Evolutionary conservation across 2,888 invertebrate species (phyloP).

Genomic region (Coremacera marginata): DNA sequence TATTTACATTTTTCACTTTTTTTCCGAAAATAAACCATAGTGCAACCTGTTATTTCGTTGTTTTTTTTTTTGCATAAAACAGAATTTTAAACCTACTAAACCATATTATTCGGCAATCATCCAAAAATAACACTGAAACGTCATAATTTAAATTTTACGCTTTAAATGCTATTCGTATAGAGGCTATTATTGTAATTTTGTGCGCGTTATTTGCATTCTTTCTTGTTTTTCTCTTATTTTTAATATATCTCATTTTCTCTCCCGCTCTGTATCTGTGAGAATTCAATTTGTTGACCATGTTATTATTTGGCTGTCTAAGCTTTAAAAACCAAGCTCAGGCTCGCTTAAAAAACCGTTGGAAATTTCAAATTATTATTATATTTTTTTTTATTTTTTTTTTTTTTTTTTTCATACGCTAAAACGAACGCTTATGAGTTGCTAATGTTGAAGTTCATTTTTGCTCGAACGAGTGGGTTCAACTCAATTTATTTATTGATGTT

Average conservation of each 20-base stretch:
- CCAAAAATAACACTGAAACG: conserved; percentile 58
- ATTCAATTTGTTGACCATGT: not conserved
- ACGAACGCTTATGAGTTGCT: not conserved
- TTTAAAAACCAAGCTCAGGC: conserved; percentile 33
- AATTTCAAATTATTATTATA: not conserved
- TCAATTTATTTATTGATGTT: not conserved
- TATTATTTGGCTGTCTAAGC: not conserved
- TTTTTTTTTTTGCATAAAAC: not conserved
- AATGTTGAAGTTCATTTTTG: not conserved
- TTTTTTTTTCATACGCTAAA: not conserved
- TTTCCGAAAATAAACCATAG: no score
- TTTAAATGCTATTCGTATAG: not conserved
- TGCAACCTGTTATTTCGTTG: no score
- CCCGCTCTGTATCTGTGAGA: not conserved
- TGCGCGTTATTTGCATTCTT: conserved; percentile 1
- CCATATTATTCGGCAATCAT: conserved; percentile 39
- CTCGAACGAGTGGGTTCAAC: not conserved
- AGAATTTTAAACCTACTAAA: not conserved
- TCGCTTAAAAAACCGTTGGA: conserved; percentile 39
- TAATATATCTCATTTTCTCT: not conserved
- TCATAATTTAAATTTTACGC: conserved; percentile 52
- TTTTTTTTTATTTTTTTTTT: not conserved
- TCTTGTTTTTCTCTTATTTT: conserved; percentile 40
- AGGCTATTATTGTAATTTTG: not conserved
- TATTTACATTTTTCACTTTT: not conserved